Conservation (phyloP, 2,113 vertebrate genomes). For the Sinocyclocheilus anophthalmus region DNA sequence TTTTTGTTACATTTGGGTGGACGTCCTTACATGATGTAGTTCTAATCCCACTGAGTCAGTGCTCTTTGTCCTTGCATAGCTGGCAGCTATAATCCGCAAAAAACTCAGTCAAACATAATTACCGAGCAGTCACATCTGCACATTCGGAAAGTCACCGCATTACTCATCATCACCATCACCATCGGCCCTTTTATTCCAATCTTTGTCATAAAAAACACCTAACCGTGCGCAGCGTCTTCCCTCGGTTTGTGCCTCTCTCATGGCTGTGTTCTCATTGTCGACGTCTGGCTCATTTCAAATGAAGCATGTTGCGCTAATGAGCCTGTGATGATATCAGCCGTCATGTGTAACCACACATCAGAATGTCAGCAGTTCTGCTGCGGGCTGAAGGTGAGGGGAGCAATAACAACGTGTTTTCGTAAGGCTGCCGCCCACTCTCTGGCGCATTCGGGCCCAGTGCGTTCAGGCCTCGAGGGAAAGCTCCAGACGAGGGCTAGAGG, state of each 20-base stretch:
- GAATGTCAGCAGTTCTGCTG: slow-evolving; percentile 28
- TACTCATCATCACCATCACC: slow-evolving; percentile 33
- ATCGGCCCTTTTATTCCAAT: slow-evolving; percentile 18
- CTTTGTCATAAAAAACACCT: slow-evolving; percentile 11
- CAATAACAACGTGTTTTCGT: slow-evolving; percentile 37
- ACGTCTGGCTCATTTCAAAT: slow-evolving; percentile 43
- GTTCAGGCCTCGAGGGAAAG: slow-evolving; percentile 8
- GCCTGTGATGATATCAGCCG: slow-evolving; percentile 24
- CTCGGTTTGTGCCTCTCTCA: slow-evolving; percentile 9
- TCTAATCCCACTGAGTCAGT: slow-evolving; percentile 61
- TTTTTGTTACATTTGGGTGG: slow-evolving; percentile 59
- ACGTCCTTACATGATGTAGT: slow-evolving; percentile 57
- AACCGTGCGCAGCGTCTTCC: neutral
- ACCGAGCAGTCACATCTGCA: slow-evolving; percentile 46
- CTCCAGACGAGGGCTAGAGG: neutral
- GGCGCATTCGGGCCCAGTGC: neutral
- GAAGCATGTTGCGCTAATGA: slow-evolving; percentile 52
- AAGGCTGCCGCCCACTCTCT: slow-evolving; percentile 44
- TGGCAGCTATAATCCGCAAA: slow-evolving; percentile 57
- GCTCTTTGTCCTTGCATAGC: slow-evolving; percentile 54
- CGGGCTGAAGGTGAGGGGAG: slow-evolving; percentile 32
- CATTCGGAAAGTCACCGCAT: slow-evolving; percentile 39
- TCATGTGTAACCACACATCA: slow-evolving; percentile 37
- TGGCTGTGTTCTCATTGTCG: slow-evolving; percentile 3
- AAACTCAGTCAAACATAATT: slow-evolving; percentile 56